These are phyloP conservation scores for Danio albolineatus DNA, from an alignment of 2,797 vertebrate species.

Conservation along the genomic window DNA sequence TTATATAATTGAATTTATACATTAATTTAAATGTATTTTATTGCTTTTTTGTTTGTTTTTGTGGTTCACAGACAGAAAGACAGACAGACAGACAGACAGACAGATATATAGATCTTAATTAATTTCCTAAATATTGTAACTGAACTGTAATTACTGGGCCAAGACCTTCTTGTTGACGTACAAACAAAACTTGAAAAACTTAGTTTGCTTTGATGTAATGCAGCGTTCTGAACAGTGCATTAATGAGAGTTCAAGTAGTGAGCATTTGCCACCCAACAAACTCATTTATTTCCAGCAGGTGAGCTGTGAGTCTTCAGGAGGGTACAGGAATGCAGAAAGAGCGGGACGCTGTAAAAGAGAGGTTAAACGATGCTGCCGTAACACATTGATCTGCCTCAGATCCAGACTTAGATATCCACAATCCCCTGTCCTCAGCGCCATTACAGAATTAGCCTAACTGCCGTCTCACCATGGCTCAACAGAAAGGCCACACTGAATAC, in stretches of 20 bases:
- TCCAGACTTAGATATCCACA: constrained; percentile 75
- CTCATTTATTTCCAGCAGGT: constrained; percentile 42
- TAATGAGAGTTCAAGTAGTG: neutral
- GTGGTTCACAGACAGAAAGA: too few species aligned
- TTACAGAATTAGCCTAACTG: constrained; percentile 83
- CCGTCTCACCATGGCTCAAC: constrained; percentile 68
- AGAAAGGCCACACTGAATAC: constrained; percentile 70
- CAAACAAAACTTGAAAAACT: too few species aligned
- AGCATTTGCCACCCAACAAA: constrained; percentile 13
- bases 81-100: too few species aligned
- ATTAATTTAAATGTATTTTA: too few species aligned
- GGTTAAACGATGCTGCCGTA: constrained; percentile 79
- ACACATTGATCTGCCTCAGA: constrained; percentile 81
- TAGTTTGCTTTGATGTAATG: too few species aligned
- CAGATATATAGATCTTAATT: too few species aligned
- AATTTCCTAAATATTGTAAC: too few species aligned
- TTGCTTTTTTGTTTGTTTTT: too few species aligned
- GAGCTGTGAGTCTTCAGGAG: constrained; percentile 58
- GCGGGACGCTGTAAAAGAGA: constrained; percentile 36
- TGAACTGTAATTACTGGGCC: too few species aligned
- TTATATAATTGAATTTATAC: too few species aligned
- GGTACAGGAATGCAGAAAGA: constrained; percentile 29
- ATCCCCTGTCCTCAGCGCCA: constrained; percentile 69
- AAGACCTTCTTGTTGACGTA: too few species aligned
- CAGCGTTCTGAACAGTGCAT: too few species aligned